Evolutionary conservation across 2,113 vertebrate species (phyloP), one percentile per base, ranked within the genome.

Genomic region (Columba livia): DNA sequence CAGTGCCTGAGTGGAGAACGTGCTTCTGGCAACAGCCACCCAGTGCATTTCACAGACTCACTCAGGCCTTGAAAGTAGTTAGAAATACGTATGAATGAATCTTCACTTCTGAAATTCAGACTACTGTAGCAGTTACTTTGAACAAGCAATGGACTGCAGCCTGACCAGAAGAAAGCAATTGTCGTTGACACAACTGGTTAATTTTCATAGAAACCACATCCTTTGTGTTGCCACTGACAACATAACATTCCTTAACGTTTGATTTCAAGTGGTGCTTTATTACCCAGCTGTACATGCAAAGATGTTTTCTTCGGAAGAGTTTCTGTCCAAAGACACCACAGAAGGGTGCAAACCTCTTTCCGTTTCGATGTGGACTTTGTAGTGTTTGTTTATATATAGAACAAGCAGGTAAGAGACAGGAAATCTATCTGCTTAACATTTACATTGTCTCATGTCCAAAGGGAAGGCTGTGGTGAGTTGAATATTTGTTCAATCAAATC

Each of bases 201-300:
- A 93, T 94, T 92, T 94, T 93, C 57, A 23, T 69, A 93, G 79
- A 96, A 96, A 94, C 93, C 83, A 94, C 93, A 94, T 96, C 90
- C 93, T 93, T 92, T 79, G 31, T 90, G 94, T 96, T 96, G 89
- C 90, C 86, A 87, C 65, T 89, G 90, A 90, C 88, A 95, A 94
- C 93, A 48, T 88, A 96, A 95, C 92, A 94, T 94, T 95, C 93
- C 86, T 93, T 94, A 92, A 82, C 5, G 23, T 95, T 94, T 92
- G 44, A 96, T 93, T 96, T 97, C 80, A 75, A 93, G 96, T 3
- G 4, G 36, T 64, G 50, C 85, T 88, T 84, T 92, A 88, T 87
- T 89, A 90, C 61, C 58, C 92, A 87, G 84, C 67, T 72, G 69
- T 92, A 93, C 23, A 26, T 85, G 72, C 86, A 94, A 81, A n/a